A percentile compares a stretch with the other conserved stretches of the same genome.
Conservation (phyloP, 2,797 vertebrate species). For the Anas flavirostris region DNA sequence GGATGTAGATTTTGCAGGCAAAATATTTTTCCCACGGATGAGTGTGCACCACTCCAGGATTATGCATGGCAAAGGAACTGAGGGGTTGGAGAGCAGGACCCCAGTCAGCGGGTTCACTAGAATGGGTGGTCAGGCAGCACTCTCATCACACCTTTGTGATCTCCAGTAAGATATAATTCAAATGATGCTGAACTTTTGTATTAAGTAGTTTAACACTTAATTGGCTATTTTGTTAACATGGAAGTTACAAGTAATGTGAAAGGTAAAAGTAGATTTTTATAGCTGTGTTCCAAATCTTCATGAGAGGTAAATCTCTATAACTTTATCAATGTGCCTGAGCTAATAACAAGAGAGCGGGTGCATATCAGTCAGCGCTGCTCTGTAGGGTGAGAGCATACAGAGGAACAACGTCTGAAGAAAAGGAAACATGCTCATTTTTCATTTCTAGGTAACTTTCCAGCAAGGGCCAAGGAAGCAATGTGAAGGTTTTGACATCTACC, state of each 20-base stretch:
- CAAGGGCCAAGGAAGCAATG: neutral
- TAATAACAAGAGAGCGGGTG: neutral
- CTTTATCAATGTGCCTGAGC: neutral
- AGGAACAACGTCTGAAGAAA: neutral
- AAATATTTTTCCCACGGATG: neutral
- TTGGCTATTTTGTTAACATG: neutral
- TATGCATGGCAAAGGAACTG: neutral
- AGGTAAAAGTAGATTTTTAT: neutral
- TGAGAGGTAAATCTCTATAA: neutral
- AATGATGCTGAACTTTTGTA: neutral
- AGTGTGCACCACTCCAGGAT: neutral
- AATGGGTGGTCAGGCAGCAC: neutral
- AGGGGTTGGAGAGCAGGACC: neutral
- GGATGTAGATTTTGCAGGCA: neutral
- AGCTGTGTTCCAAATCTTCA: neutral
- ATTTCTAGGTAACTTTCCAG: neutral
- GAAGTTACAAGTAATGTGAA: neutral
- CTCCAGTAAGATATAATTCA: neutral
- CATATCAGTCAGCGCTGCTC: neutral
- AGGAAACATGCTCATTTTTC: neutral
- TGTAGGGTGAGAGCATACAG: neutral
- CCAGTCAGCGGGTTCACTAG: neutral
- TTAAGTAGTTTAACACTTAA: neutral
- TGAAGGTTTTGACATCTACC: neutral
- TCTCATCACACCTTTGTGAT: neutral